These are phyloP conservation scores for Parauchenoglanis ngamensis DNA, from an alignment of 2,797 vertebrate species.

Conservation along the genomic window DNA sequence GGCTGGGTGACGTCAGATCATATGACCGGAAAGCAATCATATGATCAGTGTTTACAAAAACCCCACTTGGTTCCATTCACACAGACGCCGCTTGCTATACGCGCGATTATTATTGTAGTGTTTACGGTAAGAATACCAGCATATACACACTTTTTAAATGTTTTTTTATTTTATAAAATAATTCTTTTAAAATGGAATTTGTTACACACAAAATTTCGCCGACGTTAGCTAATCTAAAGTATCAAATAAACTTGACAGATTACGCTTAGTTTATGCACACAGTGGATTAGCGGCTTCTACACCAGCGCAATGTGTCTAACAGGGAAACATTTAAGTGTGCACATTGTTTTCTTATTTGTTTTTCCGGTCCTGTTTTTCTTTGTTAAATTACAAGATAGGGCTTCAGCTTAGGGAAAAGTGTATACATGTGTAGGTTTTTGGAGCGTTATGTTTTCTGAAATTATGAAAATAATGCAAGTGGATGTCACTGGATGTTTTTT, in stretches of 20 bases:
- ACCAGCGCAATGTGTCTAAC: not conserved
- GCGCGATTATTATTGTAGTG: not conserved
- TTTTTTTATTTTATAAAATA: not conserved
- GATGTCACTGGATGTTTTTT: not conserved
- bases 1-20: conserved; percentile 34
- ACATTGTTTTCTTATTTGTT: not conserved
- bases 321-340: not conserved
- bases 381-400: not conserved
- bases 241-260: not conserved
- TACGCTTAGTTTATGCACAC: too few species aligned
- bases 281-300: not conserved
- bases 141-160: not conserved
- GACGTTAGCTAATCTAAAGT: not conserved
- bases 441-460: not conserved
- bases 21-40: conserved; percentile 55
- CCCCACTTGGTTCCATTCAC: conserved; percentile 26
- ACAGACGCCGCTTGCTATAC: not conserved
- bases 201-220: not conserved
- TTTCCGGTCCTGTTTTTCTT: not conserved
- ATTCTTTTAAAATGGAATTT: not conserved
- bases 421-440: not conserved
- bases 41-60: conserved; percentile 51
- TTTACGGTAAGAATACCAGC: conserved; percentile 35
- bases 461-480: not conserved
- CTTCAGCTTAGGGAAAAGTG: not conserved